Conservation (phyloP, 2,888 invertebrate species). For the Neoascia interrupta region DNA sequence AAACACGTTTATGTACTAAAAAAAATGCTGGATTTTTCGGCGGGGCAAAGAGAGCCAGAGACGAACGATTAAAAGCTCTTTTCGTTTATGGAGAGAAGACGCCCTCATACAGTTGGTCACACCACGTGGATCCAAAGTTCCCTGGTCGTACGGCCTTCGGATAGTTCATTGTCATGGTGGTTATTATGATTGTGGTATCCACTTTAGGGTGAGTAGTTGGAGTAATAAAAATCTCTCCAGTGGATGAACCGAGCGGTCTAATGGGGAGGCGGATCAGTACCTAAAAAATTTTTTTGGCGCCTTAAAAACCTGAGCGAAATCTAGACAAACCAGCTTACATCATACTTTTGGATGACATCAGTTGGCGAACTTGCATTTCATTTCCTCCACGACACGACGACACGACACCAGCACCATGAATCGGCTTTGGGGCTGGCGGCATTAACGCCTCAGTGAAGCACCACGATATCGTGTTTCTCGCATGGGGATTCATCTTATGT, state of each 20-base stretch:
- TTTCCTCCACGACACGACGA: too few relatives aligned
- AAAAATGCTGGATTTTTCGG: neutral
- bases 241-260: too few relatives aligned
- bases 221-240: too few relatives aligned
- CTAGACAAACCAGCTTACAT: slow-evolving; percentile 30
- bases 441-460: too few relatives aligned
- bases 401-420: too few relatives aligned
- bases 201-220: too few relatives aligned
- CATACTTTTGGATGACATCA: slow-evolving; percentile 61
- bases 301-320: slow-evolving; percentile 16
- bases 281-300: slow-evolving; percentile 37
- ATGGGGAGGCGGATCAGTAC: too few relatives aligned
- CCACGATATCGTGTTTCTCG: slow-evolving; percentile 36
- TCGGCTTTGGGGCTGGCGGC: too few relatives aligned
- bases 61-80: slow-evolving; percentile 25
- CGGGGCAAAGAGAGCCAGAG: neutral
- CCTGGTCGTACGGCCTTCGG: slow-evolving; percentile 38
- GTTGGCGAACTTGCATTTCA: slow-evolving; percentile 45
- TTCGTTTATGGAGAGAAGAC: slow-evolving; percentile 18
- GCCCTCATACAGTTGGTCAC: slow-evolving; percentile 5
- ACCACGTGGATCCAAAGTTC: slow-evolving; percentile 53
- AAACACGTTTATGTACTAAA: slow-evolving; percentile 13
- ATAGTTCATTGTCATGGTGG: slow-evolving; percentile 39
- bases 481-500: slow-evolving; percentile 35
- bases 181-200: too few relatives aligned